Percentiles rank a stretch among this genome's conserved stretches.
phyloP scores from a whole-genome alignment of 2,113 vertebrate species.

The Calyptomena viridis region DNA sequence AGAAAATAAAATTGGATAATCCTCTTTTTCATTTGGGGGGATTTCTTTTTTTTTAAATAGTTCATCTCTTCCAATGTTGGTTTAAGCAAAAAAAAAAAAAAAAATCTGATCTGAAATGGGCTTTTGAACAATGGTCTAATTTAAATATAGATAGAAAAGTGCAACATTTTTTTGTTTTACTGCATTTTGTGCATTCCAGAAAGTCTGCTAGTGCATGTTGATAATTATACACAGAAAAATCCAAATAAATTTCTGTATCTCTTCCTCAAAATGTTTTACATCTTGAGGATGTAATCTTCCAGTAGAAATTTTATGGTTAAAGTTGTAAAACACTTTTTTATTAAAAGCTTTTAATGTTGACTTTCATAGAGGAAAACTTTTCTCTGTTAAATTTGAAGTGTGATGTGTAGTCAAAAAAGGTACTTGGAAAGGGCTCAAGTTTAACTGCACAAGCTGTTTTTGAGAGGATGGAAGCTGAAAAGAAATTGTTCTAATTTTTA shows the following conservation, averaged over 20 bases:
- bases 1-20: slow-evolving; percentile 36
- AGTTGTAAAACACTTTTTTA: neutral
- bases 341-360: neutral
- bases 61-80: slow-evolving; percentile 26
- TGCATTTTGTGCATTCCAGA: neutral
- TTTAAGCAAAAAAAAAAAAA: slow-evolving; percentile 50
- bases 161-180: slow-evolving; percentile 8
- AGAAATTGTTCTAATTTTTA: neutral
- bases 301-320: neutral
- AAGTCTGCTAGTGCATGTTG: neutral
- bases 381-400: neutral
- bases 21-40: neutral
- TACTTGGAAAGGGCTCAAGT: neutral
- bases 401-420: neutral
- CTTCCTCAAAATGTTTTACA: neutral
- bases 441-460: neutral
- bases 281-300: neutral
- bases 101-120: neutral
- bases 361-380: neutral
- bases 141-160: slow-evolving; percentile 65
- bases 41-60: neutral
- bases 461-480: neutral
- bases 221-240: neutral
- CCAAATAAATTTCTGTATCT: neutral
- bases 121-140: slow-evolving; percentile 50